Conservation (phyloP, 2,797 vertebrate species). For the Acipenser transmontanus region DNA sequence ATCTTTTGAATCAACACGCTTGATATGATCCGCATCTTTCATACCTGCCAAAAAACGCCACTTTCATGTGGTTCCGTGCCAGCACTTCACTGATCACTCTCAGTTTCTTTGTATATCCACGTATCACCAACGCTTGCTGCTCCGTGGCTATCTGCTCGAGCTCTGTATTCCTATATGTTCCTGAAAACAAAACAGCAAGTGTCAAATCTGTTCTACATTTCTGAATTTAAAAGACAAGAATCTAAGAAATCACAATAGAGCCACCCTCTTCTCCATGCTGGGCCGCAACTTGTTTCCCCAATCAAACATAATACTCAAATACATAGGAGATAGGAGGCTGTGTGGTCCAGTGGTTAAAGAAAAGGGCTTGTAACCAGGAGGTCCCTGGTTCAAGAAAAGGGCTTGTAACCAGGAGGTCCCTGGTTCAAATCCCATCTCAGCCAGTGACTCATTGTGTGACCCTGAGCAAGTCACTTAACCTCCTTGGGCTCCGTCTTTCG, state of each 20-base stretch:
- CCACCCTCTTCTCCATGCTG: not conserved
- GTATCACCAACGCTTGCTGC: constrained; percentile 73
- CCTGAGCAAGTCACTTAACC: too few relatives aligned
- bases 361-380: too few relatives aligned
- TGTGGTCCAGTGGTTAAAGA: not conserved
- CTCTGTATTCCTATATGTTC: constrained; percentile 66
- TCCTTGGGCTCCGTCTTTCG: too few relatives aligned
- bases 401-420: too few relatives aligned
- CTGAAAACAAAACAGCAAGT: too few relatives aligned
- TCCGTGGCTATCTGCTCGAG: constrained; percentile 67
- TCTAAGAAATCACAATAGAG: not conserved
- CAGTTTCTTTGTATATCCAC: constrained; percentile 71
- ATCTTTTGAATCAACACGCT: not conserved
- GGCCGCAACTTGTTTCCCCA: too few relatives aligned
- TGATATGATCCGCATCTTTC: not conserved
- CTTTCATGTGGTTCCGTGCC: constrained; percentile 92
- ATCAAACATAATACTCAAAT: too few relatives aligned
- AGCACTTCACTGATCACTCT: constrained; percentile 83
- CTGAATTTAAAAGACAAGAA: constrained; percentile 33
- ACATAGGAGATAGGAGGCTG: too few relatives aligned
- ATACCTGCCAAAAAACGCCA: constrained; percentile 98
- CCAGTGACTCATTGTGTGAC: too few relatives aligned
- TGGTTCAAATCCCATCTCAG: too few relatives aligned
- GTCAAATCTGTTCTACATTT: constrained; percentile 13
- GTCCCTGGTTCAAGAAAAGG: not conserved